Evolutionary conservation across 2,888 invertebrate species (phyloP).

Genomic region (Hecatera dysodea): DNA sequence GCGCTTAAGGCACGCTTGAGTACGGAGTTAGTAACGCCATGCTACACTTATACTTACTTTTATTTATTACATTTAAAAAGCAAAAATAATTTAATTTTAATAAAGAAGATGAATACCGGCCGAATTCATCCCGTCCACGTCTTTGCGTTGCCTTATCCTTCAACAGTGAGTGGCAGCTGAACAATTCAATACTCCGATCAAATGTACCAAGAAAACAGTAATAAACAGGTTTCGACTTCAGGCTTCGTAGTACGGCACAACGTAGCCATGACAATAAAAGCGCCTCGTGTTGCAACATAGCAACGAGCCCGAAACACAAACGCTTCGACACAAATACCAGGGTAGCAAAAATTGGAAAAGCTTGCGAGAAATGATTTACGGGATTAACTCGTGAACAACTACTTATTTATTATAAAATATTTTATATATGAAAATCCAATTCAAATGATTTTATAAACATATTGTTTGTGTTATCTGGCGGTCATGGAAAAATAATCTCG

Average conservation of each 20-base stretch:
- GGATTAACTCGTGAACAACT: too few relatives aligned
- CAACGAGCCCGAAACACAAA: constrained; percentile 16
- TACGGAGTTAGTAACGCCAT: too few relatives aligned
- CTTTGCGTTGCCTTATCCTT: neutral
- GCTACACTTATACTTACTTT: too few relatives aligned
- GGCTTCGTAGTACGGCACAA: neutral
- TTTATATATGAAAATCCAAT: too few relatives aligned
- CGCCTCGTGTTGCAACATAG: constrained; percentile 8
- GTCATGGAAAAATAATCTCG: neutral
- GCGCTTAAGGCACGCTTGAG: too few relatives aligned
- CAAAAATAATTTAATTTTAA: neutral
- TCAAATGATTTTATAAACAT: too few relatives aligned
- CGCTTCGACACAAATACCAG: constrained; percentile 11
- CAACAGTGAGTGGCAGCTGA: neutral
- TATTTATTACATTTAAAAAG: neutral
- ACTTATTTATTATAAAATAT: too few relatives aligned
- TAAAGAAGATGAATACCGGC: neutral
- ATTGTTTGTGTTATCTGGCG: too few relatives aligned
- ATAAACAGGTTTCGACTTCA: neutral
- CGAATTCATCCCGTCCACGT: neutral
- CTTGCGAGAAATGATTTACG: neutral
- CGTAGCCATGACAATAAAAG: neutral
- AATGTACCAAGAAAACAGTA: neutral
- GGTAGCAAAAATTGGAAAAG: constrained; percentile 4
- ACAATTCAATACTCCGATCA: constrained; percentile 8